phyloP scores from a whole-genome alignment of 2,113 vertebrate species.

The Gallinago paraguaiae region DNA sequence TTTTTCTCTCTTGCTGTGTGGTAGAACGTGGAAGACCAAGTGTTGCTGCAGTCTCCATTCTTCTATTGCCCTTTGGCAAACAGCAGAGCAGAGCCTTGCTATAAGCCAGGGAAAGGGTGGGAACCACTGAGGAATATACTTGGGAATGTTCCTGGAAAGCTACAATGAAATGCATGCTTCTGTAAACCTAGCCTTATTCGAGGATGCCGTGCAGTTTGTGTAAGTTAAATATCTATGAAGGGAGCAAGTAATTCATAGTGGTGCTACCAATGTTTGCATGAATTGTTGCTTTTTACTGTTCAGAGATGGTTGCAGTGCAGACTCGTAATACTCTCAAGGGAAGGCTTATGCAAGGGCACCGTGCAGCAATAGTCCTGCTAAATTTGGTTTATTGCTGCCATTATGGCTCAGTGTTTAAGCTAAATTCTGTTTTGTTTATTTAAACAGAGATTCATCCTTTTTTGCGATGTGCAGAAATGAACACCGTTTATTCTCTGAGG shows the following conservation, averaged over 20 bases:
- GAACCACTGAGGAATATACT: constrained; percentile 72
- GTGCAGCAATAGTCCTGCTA: background rate
- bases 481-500: background rate
- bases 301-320: background rate
- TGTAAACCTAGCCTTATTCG: constrained; percentile 82
- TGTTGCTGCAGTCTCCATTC: constrained; percentile 72
- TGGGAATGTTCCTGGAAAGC: constrained; percentile 74
- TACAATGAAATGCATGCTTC: constrained; percentile 79
- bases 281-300: background rate
- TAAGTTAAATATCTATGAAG: constrained; percentile 47
- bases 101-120: constrained; percentile 77
- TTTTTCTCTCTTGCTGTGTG: background rate
- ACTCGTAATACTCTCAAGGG: background rate
- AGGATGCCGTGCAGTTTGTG: constrained; percentile 82
- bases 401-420: background rate
- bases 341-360: background rate
- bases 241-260: background rate
- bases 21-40: constrained; percentile 72
- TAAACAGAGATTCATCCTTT: background rate
- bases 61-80: constrained; percentile 80
- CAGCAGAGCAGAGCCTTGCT: constrained; percentile 52
- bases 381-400: background rate
- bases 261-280: background rate
- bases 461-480: background rate
- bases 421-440: background rate